These are phyloP conservation scores for Conomelus anceps DNA, from an alignment of 2,888 invertebrate genomes.

Conservation along the genomic window DNA sequence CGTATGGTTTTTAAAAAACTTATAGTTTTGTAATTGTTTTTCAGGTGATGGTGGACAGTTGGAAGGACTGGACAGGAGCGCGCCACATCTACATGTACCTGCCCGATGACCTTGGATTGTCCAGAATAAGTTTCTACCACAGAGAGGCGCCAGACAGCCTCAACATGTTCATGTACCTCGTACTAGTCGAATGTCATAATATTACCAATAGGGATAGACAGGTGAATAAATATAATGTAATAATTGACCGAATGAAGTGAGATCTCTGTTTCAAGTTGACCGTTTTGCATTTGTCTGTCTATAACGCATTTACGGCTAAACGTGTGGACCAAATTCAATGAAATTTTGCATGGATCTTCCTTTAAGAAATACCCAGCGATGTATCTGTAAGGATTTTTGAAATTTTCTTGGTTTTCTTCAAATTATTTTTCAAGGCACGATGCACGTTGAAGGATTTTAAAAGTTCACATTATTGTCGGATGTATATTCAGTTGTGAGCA, in stretches of 20 bases:
- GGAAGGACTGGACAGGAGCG: conserved; percentile 46
- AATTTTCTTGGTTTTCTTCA: too few relatives aligned
- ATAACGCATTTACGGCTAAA: too few relatives aligned
- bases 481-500: too few relatives aligned
- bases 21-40: conserved; percentile 1
- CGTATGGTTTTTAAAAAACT: background rate
- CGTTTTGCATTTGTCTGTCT: too few relatives aligned
- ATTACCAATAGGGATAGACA: conserved; percentile 37
- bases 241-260: background rate
- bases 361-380: too few relatives aligned
- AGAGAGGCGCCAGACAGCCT: conserved; percentile 40
- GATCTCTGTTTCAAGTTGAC: too few relatives aligned
- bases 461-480: too few relatives aligned
- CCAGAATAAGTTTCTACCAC: conserved; percentile 42
- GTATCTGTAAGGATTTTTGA: too few relatives aligned
- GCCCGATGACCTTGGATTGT: conserved; percentile 42
- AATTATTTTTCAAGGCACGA: background rate
- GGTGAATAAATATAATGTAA: conserved; percentile 25
- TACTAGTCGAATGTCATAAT: conserved; percentile 41
- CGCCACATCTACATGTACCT: conserved; percentile 43
- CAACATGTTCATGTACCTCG: conserved; percentile 43
- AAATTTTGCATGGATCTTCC: too few relatives aligned
- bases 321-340: too few relatives aligned
- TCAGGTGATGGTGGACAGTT: conserved; percentile 41
- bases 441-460: too few relatives aligned